Evolutionary conservation across 2,113 vertebrate species (phyloP).

Genomic region (Aythya baeri): DNA sequence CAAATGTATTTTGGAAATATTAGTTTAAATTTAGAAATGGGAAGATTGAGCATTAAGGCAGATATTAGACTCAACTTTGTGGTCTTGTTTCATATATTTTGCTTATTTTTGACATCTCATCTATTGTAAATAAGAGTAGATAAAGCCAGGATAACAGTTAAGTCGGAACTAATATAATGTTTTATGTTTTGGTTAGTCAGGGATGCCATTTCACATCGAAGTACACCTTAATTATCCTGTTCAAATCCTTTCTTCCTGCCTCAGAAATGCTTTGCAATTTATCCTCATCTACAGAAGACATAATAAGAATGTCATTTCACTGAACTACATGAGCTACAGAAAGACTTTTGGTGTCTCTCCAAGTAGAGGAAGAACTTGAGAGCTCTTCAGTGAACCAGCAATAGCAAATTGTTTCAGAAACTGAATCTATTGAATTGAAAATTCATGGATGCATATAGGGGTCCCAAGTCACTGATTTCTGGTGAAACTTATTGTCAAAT

Average conservation of each 20-base stretch:
- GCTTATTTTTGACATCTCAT: neutral
- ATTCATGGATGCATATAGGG: neutral
- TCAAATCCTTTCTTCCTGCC: neutral
- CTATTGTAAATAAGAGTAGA: neutral
- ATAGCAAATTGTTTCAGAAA: neutral
- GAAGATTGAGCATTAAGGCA: neutral
- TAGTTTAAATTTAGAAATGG: constrained; percentile 31
- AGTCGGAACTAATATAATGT: neutral
- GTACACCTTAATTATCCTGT: neutral
- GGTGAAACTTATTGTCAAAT: neutral
- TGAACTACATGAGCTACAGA: neutral
- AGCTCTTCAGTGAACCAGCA: neutral
- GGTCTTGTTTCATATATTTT: neutral
- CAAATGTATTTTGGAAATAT: constrained; percentile 54
- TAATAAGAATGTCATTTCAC: neutral
- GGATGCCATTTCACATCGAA: neutral
- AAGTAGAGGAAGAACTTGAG: neutral
- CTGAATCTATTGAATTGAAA: neutral
- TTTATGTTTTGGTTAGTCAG: neutral
- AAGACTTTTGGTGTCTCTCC: neutral
- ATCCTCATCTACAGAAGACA: neutral
- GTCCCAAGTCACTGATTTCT: neutral
- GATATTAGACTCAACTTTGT: neutral
- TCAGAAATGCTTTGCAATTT: neutral
- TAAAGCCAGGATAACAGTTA: neutral